Percentiles rank a stretch among this genome's conserved stretches.
Evolutionary conservation across 2,113 vertebrate species (phyloP).

Genomic region (Cyanoramphus novaezelandiae): DNA sequence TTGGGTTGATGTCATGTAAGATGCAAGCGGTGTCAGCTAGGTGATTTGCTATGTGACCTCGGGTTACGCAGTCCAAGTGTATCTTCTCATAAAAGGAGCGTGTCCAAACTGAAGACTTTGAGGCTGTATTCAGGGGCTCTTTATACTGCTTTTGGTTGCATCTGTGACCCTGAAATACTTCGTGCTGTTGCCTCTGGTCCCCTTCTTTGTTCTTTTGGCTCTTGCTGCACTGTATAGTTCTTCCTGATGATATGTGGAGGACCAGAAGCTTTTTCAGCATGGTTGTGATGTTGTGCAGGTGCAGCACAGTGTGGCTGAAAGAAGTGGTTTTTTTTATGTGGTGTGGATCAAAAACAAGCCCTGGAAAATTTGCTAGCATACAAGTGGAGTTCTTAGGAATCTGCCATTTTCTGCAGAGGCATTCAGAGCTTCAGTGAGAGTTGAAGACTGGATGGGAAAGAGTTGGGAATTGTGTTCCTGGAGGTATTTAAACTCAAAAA

Average conservation of each 20-base stretch:
- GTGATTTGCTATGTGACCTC: neutral
- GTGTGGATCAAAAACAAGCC: neutral
- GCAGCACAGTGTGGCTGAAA: neutral
- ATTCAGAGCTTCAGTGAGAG: neutral
- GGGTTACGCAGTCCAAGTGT: neutral
- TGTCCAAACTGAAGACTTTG: neutral
- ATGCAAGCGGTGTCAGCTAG: neutral
- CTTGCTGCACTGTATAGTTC: neutral
- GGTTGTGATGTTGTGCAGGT: neutral
- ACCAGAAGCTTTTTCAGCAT: neutral
- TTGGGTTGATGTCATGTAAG: neutral
- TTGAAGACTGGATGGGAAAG: neutral
- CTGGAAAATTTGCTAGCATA: neutral
- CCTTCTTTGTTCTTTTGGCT: neutral
- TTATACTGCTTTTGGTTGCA: neutral
- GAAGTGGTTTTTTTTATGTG: neutral
- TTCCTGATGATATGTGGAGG: neutral
- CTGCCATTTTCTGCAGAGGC: neutral
- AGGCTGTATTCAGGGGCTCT: neutral
- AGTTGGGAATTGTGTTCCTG: neutral
- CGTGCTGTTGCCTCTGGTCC: neutral
- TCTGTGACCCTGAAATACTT: neutral
- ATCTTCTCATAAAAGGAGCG: neutral
- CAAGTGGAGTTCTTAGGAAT: neutral
- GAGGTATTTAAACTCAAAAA: neutral